phyloP scores from a whole-genome alignment of 2,797 vertebrate species.

The Merluccius polli region DNA sequence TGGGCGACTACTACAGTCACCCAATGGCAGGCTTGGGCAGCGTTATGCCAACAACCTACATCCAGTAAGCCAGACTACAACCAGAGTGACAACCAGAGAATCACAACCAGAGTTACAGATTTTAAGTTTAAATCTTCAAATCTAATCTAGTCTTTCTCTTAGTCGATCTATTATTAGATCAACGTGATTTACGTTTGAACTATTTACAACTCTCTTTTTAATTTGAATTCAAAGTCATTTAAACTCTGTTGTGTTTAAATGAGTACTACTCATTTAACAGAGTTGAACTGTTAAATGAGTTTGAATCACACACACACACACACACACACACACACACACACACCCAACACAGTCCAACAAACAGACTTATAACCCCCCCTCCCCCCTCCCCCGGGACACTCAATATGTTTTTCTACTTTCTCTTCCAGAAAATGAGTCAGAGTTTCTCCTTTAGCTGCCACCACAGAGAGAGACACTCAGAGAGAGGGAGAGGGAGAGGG shows the following conservation, averaged over 20 bases:
- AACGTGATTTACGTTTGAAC: background rate
- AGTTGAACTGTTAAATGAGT: too few species aligned
- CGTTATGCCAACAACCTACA: too few species aligned
- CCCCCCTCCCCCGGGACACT: slow-evolving; percentile 3
- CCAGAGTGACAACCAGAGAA: background rate
- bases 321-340: background rate
- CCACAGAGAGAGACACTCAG: slow-evolving; percentile 6
- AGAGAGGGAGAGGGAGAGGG: background rate
- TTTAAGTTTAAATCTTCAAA: background rate
- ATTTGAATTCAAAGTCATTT: background rate
- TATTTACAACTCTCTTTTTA: background rate
- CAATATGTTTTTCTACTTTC: slow-evolving; percentile 24
- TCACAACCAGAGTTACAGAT: background rate
- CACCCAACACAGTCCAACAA: background rate
- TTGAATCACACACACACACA: background rate
- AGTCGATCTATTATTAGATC: background rate
- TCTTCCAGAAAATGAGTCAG: slow-evolving; percentile 65
- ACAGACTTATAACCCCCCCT: background rate
- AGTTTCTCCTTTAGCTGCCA: slow-evolving; percentile 60
- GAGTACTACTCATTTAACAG: too few species aligned
- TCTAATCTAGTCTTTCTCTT: background rate
- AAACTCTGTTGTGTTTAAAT: background rate
- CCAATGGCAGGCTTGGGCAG: too few species aligned
- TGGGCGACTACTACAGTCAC: too few species aligned
- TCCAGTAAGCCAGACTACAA: background rate